Conservation (phyloP, 2,888 invertebrate genomes). For the Diadromus collaris region DNA sequence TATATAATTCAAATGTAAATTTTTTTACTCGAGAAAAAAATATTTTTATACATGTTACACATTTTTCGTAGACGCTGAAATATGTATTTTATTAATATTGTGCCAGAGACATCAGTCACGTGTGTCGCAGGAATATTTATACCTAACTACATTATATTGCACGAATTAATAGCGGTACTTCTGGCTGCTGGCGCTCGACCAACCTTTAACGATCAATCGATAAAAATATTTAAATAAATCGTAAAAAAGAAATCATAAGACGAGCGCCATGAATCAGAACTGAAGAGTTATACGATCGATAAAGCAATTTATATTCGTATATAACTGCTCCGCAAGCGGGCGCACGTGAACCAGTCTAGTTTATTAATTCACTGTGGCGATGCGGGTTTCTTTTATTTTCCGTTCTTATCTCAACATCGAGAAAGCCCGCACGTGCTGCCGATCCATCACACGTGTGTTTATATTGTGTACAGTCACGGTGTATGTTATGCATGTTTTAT, state of each 20-base stretch:
- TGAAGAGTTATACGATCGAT: conserved; percentile 2
- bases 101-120: not conserved
- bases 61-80: not conserved
- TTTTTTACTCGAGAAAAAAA: too few relatives aligned
- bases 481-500: not conserved
- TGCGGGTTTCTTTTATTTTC: conserved; percentile 2
- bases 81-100: not conserved
- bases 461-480: conserved; percentile 10
- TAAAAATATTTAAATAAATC: not conserved
- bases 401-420: conserved; percentile 14
- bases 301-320: not conserved
- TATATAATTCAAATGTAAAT: too few relatives aligned
- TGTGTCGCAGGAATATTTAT: too few relatives aligned
- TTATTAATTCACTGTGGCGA: conserved; percentile 6
- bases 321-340: not conserved
- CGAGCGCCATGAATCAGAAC: not conserved
- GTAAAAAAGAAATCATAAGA: not conserved
- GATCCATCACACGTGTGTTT: conserved; percentile 8
- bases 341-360: not conserved
- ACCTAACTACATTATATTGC: not conserved
- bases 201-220: not conserved
- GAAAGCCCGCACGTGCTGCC: not conserved
- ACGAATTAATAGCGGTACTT: not conserved
- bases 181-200: not conserved
- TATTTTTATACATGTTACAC: too few relatives aligned